Percentiles rank a stretch among this genome's conserved stretches.
Evolutionary conservation across 2,113 vertebrate species (phyloP).

Genomic region (Albula glossodonta): DNA sequence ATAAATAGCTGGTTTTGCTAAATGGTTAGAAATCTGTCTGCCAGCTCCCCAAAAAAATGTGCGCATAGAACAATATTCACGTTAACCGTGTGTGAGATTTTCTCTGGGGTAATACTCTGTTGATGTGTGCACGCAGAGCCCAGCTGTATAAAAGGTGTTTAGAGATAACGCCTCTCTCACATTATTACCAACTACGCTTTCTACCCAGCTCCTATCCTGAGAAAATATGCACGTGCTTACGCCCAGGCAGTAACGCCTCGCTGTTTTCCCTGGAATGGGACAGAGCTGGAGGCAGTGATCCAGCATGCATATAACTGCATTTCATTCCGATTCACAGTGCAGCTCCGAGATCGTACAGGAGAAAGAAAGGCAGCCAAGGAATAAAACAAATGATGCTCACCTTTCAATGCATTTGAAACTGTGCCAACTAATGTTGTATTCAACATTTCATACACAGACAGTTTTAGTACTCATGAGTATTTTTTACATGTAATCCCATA

Average conservation of each 20-base stretch:
- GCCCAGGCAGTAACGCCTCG: background rate
- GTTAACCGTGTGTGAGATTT: background rate
- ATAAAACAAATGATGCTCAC: background rate
- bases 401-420: background rate
- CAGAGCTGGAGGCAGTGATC: background rate
- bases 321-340: background rate
- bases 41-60: background rate
- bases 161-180: background rate
- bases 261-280: background rate
- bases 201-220: background rate
- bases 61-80: background rate
- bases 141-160: background rate
- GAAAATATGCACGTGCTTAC: background rate
- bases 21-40: conserved; percentile 10
- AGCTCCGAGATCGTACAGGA: background rate
- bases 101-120: background rate
- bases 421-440: background rate
- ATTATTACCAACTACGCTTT: background rate
- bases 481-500: too few species aligned
- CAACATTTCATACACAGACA: background rate
- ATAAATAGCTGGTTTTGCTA: conserved; percentile 16
- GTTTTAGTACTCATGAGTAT: too few species aligned
- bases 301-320: background rate
- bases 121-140: background rate
- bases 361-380: background rate